Base-by-base conservation (phyloP, 2,113 vertebrate genomes). In the Polypterus senegalus region DNA sequence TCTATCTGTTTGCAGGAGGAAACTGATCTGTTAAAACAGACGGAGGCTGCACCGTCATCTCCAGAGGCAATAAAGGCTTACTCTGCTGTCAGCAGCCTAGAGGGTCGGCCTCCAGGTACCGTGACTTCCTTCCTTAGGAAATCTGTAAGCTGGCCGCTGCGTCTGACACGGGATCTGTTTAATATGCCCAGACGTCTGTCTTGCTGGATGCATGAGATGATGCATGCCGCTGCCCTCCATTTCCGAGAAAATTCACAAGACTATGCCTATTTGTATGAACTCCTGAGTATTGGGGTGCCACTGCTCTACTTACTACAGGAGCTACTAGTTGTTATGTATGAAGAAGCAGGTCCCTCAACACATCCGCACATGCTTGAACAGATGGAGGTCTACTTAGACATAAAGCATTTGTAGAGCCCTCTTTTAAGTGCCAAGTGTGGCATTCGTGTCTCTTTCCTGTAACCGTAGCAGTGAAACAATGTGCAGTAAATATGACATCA, bases 231-330 rank as follows among this genome's bases (percentile, higher is more conserved):
- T 27, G 57, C 71, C 46, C 68, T 73, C 62, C 94, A 99, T 84
- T 67, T 97, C 79, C 84, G 86, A 82, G 88, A 90, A 85, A 93
- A 96, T 76, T 88, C 81, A 47, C 77, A 86, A 73, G 88, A 94
- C 85, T 97, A 96, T 77, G 69, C 74, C 62, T 88, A 85, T 70
- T 78, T 88, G 64, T 97, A 90, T 1, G 95, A 98, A 88, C 88
- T 98, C 47, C 81, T 98, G 76, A 94, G 91, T 76, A 71, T 97
- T 58, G 88, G 91, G 63, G 69, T 97, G 74, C 96, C 95, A 1
- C 81, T 98, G 63, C 81, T 98, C 74, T 88, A 83, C 48, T 85
- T 80, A 59, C 80, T 94, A 62, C 82, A 84, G 44, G 94, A 98
- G 79, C 83, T 93, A 60, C 82, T 95, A 66, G 60, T 77, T 55